Evolutionary conservation across 2,888 invertebrate genomes (phyloP).

Genomic region (Macrosoma leucophasiata): DNA sequence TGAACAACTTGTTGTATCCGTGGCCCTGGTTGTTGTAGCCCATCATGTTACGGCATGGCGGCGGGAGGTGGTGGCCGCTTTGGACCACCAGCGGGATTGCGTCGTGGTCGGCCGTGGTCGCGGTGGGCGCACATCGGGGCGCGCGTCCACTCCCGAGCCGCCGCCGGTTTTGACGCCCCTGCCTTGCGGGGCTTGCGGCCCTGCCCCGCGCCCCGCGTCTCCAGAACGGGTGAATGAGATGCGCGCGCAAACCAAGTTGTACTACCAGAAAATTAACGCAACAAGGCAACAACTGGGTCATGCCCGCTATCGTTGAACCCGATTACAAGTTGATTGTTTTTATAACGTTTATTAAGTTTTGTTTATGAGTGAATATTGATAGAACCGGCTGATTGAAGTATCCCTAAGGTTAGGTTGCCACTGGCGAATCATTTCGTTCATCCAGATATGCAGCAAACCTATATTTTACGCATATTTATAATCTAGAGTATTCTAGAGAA

Average conservation of each 20-base stretch:
- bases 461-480: too few species aligned
- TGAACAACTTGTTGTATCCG: slow-evolving; percentile 89
- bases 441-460: too few species aligned
- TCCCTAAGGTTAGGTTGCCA: too few species aligned
- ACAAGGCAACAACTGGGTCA: too few species aligned
- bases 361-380: too few species aligned
- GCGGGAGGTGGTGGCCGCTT: slow-evolving; percentile 62
- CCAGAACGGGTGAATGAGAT: slow-evolving; percentile 41
- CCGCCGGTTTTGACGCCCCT: slow-evolving; percentile 22
- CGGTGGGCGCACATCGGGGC: slow-evolving; percentile 47
- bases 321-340: too few species aligned
- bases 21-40: slow-evolving; percentile 85
- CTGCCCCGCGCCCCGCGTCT: slow-evolving; percentile 21
- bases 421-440: too few species aligned
- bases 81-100: slow-evolving; percentile 71
- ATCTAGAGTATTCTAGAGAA: too few species aligned
- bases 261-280: too few species aligned
- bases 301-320: too few species aligned
- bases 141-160: slow-evolving; percentile 30
- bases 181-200: slow-evolving; percentile 15
- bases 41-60: slow-evolving; percentile 83
- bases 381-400: too few species aligned
- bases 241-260: slow-evolving; percentile 54
- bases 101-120: slow-evolving; percentile 73
- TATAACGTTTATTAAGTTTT: too few species aligned